Base-by-base conservation (phyloP, 2,797 vertebrate species). In the Sebastes hubbsi region DNA sequence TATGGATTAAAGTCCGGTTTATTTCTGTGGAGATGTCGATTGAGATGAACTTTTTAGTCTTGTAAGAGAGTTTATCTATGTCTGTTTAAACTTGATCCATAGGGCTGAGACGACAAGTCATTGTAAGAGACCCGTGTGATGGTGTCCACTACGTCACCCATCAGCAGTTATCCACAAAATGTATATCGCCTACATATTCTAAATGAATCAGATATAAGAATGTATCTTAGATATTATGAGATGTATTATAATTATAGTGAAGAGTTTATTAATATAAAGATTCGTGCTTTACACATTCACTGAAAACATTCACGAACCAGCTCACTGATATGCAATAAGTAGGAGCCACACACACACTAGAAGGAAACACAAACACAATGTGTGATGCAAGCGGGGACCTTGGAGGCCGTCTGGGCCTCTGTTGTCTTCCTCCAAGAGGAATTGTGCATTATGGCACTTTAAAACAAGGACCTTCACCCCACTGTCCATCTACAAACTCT, bases 291-390 rank as follows among this genome's bases (percentile, higher is more conserved):
- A 93, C 87, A 91, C 80, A 66, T 78, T 84, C 77, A 91, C 92
- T 69, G 60, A 94, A 62, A 66, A 75, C 89, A 87, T 67, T 78
- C 75, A 88, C 46, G 49, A 90, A 91, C 94, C 93, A 95, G 91
- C 94, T 93, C 91, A 94, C 87, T 87, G 87, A 93, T 94, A 96
- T 96, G 95, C 95, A 96, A 96, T 95, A 95, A 92, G 77, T 84
- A 87, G 77, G 92, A 79, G 64, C 60, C 81, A 89, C 90, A 90
- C 77, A 82, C 29, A 79, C 67, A 87, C 46, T 68, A 78, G 67
- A 10, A 66, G 58, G 67, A 29, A 77, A 52, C 5, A 29, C 25
- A 64, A 63, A 74, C 72, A 82, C 65, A 63, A 72, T 72, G 27
- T 85, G 74, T 79, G 71, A 88, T 92, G 87, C 90, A 94, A 75